Base-by-base conservation (phyloP, 2,797 vertebrate species). In the Melanotaenia nigrans region DNA sequence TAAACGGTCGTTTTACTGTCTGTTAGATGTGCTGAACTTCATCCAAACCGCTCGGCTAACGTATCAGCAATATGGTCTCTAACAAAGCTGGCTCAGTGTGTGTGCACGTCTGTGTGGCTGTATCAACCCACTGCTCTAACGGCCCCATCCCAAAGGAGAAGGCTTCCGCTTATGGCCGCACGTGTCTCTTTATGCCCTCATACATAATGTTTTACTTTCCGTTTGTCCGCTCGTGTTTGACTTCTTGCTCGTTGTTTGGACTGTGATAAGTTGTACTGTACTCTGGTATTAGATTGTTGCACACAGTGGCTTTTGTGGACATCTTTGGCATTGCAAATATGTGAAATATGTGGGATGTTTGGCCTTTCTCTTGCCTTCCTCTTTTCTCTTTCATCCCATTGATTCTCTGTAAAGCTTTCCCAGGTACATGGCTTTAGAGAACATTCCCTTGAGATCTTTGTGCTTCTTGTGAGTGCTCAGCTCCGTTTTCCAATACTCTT, bases 281-380 rank as follows among this genome's bases (percentile, higher is more conserved):
- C 66, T 85, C 65, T 82, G 79, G 67, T 72, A 66, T 90, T 85
- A 82, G 65, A 69, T 65, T 74, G 80, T 83, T 84, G 68, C 68
- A 81, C 75, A 32, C 66, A 77, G 77, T 3, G 77, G 81, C 77
- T 84, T 72, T 79, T 76, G 85, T 77, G 77, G 81, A 85, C 82
- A 81, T 88, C 83, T 80, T 75, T 78, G 88, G 89, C 78, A 92
- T 88, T 81, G 49, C 85, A 91, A 91, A 84, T 87, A 91, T 92
- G 89, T 78, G 67, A 86, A 85, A 79, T 77, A 72, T 72, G 54
- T 4, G 35, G 77, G 65, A 73, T 87, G 87, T 92, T 91, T 88
- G 79, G 82, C 81, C 79, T 86, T 76, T 70, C 61, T 73, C 47
- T 67, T 28, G 40, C 58, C 71, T 66, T 65, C 40, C 33, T 25